Conservation (phyloP, 2,888 invertebrate species). For the Drosophila meridiana region DNA sequence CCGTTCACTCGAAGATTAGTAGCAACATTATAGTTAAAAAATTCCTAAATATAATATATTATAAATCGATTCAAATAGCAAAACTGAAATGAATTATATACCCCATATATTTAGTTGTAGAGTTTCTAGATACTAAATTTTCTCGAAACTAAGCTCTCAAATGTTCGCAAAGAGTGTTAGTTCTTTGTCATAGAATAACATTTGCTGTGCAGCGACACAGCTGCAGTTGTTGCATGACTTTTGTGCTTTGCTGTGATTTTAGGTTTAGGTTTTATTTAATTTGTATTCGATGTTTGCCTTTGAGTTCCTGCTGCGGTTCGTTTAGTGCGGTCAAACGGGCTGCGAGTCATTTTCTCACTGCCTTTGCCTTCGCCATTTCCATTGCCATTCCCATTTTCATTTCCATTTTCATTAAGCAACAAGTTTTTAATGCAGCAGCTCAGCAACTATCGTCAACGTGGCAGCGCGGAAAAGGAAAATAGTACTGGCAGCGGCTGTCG, state of each 20-base stretch:
- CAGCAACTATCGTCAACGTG: constrained; percentile 61
- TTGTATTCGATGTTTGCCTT: constrained; percentile 66
- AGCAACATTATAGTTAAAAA: too few species aligned
- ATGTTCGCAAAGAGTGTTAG: neutral
- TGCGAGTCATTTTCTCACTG: neutral
- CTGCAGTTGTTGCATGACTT: constrained; percentile 14
- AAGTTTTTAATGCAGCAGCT: constrained; percentile 63
- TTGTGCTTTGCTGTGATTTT: constrained; percentile 33
- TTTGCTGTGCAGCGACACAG: neutral
- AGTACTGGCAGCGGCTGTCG: constrained; percentile 42
- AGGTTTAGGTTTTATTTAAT: constrained; percentile 61
- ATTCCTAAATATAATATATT: too few species aligned
- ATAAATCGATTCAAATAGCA: too few species aligned
- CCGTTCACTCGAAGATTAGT: too few species aligned
- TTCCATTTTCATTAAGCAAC: constrained; percentile 63
- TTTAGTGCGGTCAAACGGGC: constrained; percentile 27
- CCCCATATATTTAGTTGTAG: too few species aligned
- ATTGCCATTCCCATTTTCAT: constrained; percentile 39
- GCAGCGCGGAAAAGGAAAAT: constrained; percentile 2
- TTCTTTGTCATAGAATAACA: neutral
- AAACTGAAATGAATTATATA: too few species aligned
- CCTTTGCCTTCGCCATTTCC: neutral
- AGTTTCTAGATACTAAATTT: too few species aligned
- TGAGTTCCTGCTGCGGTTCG: constrained; percentile 55
- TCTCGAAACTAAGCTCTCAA: neutral